Evolutionary conservation across 2,888 invertebrate species (phyloP), one percentile per base, ranked within the genome.

Genomic region (Microdon myrmicae): DNA sequence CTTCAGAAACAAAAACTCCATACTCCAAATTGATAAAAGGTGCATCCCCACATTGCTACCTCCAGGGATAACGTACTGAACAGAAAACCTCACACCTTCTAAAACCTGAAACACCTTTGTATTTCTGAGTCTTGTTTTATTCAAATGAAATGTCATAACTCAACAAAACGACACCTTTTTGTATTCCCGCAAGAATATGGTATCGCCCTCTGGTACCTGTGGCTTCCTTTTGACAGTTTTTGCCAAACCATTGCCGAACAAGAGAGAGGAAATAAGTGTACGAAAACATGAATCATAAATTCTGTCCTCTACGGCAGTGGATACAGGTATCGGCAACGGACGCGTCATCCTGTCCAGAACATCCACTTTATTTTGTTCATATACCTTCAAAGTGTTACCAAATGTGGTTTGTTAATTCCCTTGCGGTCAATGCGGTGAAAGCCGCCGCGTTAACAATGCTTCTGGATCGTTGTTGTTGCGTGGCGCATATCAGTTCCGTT

Each of bases 241-340:
- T 58, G 58, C 16, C 20, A 28, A 12, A 9, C 45, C 13, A 10
- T 9, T 19, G 25, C 13, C 20, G 10, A 35, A 12, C 2, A 22
- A 32, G 22, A 29, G 51, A 54, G 16, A 23, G 41, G 43, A 48
- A 55, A 44, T 19, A 58, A 47, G 51, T 51, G 51, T 64, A 58
- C 45, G 51, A 47, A 58, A 64, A 64, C 64, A 64, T 64, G 64
- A 41, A 58, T 37, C 58, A 64, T 64, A 64, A 64, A 64, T 58
- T 38, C n/a, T 12, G 13, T 22, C 6, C 6, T 25, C n/a, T 45
- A 20, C 13, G 16, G 8, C 8, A 20, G 9, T 41, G 41, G 41
- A 41, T 23, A 28, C n/a, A 9, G 7, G 8, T 20, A 20, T 4
- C 13, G 10, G 22, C 14, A 25, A n/a, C 12, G 4, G 5, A 35